Evolutionary conservation across 2,888 invertebrate species (phyloP), one percentile per base, ranked within the genome.

Genomic region (Quadriops clusia): DNA sequence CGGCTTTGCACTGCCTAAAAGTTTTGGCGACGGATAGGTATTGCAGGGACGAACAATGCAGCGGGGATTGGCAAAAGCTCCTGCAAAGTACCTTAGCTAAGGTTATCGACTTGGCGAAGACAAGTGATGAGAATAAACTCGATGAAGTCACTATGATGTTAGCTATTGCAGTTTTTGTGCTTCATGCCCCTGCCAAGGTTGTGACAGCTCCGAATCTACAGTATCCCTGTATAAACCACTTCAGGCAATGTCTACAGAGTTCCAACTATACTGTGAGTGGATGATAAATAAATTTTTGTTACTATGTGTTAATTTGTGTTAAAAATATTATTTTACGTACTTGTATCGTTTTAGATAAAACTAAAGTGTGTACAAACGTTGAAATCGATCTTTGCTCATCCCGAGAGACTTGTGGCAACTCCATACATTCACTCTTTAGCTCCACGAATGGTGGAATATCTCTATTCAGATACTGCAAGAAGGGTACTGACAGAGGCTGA

Each of bases 201-300:
- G 74, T 82, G 7, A 68, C 73, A 16, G 77, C 83, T 17, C 82
- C 86, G 7, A 81, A 85, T 46, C 63, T 94, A 30, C 83, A 87
- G 56, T 87, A 85, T 59, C 89, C 90, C 1, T 89, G 89, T 53
- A 84, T 94, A 47, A 87, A 91, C 64, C 82, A 91, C 53, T 91
- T 91, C 61, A 70, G 85, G 18, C 84, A 86, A 50, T 84, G 87
- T 46, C 66, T 86, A 30, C 76, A 77, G 49, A 74, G 71, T 36
- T 66, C 71, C 22, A 72, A 75, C 53, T 60, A 68, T 37, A 60
- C 67, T 44, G 72, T 74, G 52, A 58, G 61, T 51, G 28, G 24
- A 24, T 30, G 23, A 15, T 20, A 16, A 10, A 9, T 36, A 20
- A 8, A 32, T 13, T 32, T 15, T 25, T 30, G 11, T 15, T 18